Conservation (phyloP, 2,888 invertebrate species). For the Unio pictorum region DNA sequence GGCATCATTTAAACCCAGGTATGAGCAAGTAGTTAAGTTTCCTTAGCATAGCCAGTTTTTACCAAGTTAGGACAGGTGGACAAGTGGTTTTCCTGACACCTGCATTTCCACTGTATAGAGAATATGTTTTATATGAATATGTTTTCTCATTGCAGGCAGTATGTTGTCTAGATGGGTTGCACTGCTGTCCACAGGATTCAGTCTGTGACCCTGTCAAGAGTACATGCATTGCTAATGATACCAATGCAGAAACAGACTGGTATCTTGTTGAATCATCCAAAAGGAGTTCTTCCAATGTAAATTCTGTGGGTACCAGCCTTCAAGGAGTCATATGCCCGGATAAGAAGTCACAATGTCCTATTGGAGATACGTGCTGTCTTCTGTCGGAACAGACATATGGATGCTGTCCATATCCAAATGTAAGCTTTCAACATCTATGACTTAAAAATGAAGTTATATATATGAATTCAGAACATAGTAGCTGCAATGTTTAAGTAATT, state of each 20-base stretch:
- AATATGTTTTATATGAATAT: neutral
- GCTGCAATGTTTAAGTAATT: neutral
- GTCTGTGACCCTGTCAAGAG: constrained; percentile 32
- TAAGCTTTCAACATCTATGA: constrained; percentile 18
- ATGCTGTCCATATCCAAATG: constrained; percentile 65
- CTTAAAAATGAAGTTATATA: neutral
- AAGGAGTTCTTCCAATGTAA: neutral
- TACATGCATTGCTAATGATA: constrained; percentile 15
- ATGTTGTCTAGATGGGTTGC: constrained; percentile 60
- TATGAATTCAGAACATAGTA: neutral
- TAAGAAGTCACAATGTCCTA: constrained; percentile 35
- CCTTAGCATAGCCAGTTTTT: no score
- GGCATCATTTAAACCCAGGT: no score
- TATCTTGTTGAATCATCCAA: neutral
- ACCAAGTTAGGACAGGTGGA: no score
- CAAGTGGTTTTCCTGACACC: no score
- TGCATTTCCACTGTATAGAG: no score
- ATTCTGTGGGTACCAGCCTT: neutral
- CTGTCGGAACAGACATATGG: constrained; percentile 49
- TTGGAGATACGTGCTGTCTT: constrained; percentile 59
- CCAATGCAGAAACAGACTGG: constrained; percentile 1
- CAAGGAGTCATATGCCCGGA: constrained; percentile 33
- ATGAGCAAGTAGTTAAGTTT: no score
- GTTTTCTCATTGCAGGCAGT: constrained; percentile 37
- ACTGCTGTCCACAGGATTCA: constrained; percentile 62